Conservation (phyloP, 2,888 invertebrate genomes). For the Deroplatys truncata region DNA sequence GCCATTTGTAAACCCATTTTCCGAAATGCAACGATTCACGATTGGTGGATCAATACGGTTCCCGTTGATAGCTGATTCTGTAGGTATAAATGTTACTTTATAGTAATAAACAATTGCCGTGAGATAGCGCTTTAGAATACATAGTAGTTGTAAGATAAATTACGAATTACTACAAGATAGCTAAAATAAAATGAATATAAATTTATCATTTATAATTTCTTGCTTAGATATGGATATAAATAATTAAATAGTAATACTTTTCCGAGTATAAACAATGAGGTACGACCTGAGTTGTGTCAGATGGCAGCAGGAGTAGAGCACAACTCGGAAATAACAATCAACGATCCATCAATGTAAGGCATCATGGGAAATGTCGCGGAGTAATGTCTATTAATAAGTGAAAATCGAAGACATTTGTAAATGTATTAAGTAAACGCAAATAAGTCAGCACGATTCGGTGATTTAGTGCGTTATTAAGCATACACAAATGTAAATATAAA, state of each 20-base stretch:
- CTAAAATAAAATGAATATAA: too few species aligned
- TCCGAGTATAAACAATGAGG: background rate
- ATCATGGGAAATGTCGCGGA: background rate
- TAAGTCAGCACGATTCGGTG: background rate
- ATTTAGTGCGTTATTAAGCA: background rate
- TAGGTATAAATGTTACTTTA: background rate
- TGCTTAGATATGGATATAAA: too few species aligned
- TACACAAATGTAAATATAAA: background rate
- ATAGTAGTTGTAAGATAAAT: background rate
- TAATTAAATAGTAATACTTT: too few species aligned
- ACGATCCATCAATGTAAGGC: background rate
- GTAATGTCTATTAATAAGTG: background rate
- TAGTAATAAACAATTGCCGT: background rate
- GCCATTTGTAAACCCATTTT: conserved; percentile 15
- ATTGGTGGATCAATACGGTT: conserved; percentile 16
- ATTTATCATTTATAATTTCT: too few species aligned
- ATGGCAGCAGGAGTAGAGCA: background rate
- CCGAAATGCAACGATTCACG: background rate
- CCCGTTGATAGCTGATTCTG: background rate
- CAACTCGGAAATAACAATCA: background rate
- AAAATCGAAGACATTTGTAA: background rate
- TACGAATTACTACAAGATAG: too few species aligned
- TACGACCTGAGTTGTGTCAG: background rate
- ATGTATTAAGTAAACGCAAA: background rate
- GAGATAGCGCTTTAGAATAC: background rate